Conservation (phyloP, 1,140 invertebrate species). For the Patella vulgata region DNA sequence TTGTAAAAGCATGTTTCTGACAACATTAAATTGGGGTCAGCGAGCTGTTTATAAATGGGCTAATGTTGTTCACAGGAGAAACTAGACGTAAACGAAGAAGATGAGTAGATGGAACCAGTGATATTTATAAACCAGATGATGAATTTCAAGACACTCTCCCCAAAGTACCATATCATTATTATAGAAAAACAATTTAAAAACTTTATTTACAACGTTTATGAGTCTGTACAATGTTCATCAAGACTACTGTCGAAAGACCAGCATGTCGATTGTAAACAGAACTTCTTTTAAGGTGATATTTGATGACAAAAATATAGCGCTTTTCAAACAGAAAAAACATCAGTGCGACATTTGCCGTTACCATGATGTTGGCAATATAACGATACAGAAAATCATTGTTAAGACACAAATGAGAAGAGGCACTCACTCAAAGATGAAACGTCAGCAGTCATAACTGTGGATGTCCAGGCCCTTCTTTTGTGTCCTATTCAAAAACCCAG, state of each 20-base stretch:
- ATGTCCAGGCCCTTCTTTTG: conserved; percentile 11
- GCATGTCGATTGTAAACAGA: too few relatives aligned
- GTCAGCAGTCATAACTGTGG: conserved; percentile 19
- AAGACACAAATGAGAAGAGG: conserved; percentile 3
- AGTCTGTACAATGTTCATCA: too few relatives aligned
- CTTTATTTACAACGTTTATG: conserved; percentile 10
- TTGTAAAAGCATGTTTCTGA: too few relatives aligned
- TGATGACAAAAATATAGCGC: conserved; percentile 3
- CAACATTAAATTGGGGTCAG: too few relatives aligned
- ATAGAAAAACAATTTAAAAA: conserved; percentile 2
- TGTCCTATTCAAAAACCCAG: conserved; percentile 14
- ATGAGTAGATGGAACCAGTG: too few relatives aligned
- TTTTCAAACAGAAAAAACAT: conserved; percentile 18
- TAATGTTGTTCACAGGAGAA: too few relatives aligned
- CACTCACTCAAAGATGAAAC: background rate
- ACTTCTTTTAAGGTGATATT: too few relatives aligned
- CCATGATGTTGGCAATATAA: conserved; percentile 8
- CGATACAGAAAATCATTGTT: conserved; percentile 7
- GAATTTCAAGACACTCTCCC: conserved; percentile 1
- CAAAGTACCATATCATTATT: conserved; percentile 20
- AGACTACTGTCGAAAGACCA: too few relatives aligned
- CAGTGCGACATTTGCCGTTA: conserved; percentile 16
- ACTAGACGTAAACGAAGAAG: too few relatives aligned
- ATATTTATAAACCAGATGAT: too few relatives aligned
- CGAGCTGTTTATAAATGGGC: too few relatives aligned